These are phyloP conservation scores for Neodiprion fabricii DNA, from an alignment of 1,140 invertebrate species.

Conservation along the genomic window DNA sequence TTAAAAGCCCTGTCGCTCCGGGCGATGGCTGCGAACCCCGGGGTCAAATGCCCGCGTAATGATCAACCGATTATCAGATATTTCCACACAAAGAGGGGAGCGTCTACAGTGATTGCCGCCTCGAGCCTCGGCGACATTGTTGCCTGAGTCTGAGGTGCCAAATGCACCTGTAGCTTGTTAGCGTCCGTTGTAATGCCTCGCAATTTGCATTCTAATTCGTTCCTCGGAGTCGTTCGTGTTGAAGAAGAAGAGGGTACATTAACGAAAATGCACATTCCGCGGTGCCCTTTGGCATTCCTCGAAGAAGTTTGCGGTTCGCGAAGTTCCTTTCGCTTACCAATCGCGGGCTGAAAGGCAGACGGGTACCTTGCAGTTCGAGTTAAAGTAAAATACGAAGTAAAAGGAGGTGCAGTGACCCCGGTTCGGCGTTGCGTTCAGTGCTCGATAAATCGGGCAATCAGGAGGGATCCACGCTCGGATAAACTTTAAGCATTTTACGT, in stretches of 20 bases:
- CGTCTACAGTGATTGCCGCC: not conserved
- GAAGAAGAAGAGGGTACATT: no score
- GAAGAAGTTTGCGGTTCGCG: no score
- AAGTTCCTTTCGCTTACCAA: no score
- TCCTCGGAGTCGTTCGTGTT: no score
- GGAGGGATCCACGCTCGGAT: conserved; percentile 38
- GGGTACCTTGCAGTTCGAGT: not conserved
- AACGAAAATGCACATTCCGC: no score
- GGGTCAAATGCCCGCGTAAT: not conserved
- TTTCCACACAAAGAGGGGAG: conserved; percentile 1
- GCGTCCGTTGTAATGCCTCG: no score
- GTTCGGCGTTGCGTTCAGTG: not conserved
- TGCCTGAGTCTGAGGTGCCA: not conserved
- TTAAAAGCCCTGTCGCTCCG: not conserved
- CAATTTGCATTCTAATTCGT: no score
- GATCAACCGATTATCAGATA: not conserved
- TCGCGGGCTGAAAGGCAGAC: no score
- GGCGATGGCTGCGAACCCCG: not conserved
- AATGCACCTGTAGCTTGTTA: not conserved
- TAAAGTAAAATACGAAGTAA: not conserved
- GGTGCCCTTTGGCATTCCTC: no score
- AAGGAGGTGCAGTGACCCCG: not conserved
- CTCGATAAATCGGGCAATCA: conserved; percentile 46
- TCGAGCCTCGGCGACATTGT: not conserved
- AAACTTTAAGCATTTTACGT: conserved; percentile 48